phyloP scores from a whole-genome alignment of 2,113 vertebrate genomes.

The Oncorhynchus masou region DNA sequence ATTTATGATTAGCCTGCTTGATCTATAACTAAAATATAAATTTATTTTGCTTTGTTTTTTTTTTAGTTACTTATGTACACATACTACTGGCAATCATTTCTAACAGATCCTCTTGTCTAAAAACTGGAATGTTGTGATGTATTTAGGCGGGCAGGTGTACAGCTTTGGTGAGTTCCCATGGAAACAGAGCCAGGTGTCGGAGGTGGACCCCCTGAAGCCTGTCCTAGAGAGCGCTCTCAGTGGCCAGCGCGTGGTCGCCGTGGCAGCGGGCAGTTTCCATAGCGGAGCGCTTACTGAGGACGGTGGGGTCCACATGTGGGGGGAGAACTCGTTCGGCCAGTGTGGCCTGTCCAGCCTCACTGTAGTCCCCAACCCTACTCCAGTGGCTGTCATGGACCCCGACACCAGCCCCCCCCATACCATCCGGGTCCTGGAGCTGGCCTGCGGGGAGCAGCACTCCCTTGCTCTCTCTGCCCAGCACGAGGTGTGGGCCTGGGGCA shows the following conservation, averaged over 20 bases:
- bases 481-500: constrained; percentile 97
- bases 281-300: constrained; percentile 87
- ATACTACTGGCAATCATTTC: not conserved
- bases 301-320: constrained; percentile 93
- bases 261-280: constrained; percentile 90
- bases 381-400: constrained; percentile 79
- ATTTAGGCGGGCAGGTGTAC: constrained; percentile 88
- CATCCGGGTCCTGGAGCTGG: constrained; percentile 83
- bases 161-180: constrained; percentile 89
- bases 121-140: not conserved
- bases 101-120: not conserved
- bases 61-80: not conserved
- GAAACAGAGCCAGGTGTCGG: constrained; percentile 70
- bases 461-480: constrained; percentile 84
- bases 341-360: constrained; percentile 81
- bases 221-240: constrained; percentile 80
- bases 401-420: constrained; percentile 72
- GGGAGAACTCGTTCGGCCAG: constrained; percentile 88
- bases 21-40: not conserved
- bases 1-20: not conserved
- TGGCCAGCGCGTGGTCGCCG: constrained; percentile 79
- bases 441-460: constrained; percentile 89
- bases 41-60: not conserved
- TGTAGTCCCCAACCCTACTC: constrained; percentile 81
- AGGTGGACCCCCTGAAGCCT: constrained; percentile 55